Evolutionary conservation across 1,140 invertebrate species (phyloP).

Genomic region (Drosophila arawakana): DNA sequence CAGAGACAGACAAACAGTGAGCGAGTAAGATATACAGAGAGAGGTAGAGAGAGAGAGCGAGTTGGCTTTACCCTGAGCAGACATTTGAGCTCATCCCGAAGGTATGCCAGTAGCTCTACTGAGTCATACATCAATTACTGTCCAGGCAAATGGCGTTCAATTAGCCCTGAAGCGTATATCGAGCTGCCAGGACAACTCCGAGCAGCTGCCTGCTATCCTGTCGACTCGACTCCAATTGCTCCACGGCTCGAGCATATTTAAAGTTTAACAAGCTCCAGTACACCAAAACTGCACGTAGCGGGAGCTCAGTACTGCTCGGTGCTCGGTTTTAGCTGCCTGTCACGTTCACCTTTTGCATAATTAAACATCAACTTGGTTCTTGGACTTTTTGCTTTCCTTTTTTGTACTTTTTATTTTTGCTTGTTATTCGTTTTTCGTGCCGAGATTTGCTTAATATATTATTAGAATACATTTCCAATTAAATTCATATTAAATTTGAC

Average conservation of each 20-base stretch:
- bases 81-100: slow-evolving; percentile 51
- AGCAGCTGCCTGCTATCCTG: background rate
- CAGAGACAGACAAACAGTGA: background rate
- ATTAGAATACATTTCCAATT: slow-evolving; percentile 45
- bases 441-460: slow-evolving; percentile 26
- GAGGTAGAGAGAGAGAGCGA: background rate
- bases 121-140: slow-evolving; percentile 80
- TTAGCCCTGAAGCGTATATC: slow-evolving; percentile 64
- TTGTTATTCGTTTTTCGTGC: slow-evolving; percentile 16
- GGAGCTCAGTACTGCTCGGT: background rate
- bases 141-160: slow-evolving; percentile 77
- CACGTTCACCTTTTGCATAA: slow-evolving; percentile 73
- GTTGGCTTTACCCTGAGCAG: slow-evolving; percentile 27
- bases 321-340: slow-evolving; percentile 35
- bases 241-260: slow-evolving; percentile 26
- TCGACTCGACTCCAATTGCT: background rate
- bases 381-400: slow-evolving; percentile 4
- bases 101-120: slow-evolving; percentile 24
- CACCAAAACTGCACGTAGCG: slow-evolving; percentile 20
- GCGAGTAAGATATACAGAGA: background rate
- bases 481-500: slow-evolving; percentile 46
- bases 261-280: slow-evolving; percentile 56
- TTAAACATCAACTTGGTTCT: slow-evolving; percentile 53
- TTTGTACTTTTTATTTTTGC: slow-evolving; percentile 10
- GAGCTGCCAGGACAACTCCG: background rate